These are phyloP conservation scores for Notolepis coatsorum DNA, from an alignment of 2,797 vertebrate species.

Conservation along the genomic window DNA sequence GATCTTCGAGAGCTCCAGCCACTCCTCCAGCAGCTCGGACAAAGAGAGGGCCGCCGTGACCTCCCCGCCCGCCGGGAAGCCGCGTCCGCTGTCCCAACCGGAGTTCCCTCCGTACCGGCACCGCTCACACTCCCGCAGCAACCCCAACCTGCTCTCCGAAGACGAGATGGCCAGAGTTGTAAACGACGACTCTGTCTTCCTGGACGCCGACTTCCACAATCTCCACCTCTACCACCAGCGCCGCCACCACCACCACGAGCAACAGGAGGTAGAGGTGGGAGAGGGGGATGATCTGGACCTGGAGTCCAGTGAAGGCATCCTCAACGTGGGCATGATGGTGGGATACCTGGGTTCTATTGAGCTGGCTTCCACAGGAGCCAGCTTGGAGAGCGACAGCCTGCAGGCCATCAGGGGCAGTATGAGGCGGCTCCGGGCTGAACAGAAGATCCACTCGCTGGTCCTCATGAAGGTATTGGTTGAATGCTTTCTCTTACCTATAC, in stretches of 20 bases:
- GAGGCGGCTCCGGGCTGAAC: conserved; percentile 95
- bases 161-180: conserved; percentile 86
- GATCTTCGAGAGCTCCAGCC: conserved; percentile 93
- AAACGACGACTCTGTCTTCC: conserved; percentile 87
- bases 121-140: conserved; percentile 59
- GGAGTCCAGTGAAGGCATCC: conserved; percentile 86
- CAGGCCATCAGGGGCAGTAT: conserved; percentile 98
- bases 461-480: conserved; percentile 90
- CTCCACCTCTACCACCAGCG: conserved; percentile 66
- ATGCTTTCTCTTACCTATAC: background rate
- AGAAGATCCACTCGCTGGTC: conserved; percentile 95
- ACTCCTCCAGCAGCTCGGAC: conserved; percentile 84
- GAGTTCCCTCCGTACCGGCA: conserved; percentile 75
- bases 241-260: conserved; percentile 53
- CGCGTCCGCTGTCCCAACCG: conserved; percentile 83
- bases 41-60: conserved; percentile 67
- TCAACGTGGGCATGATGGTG: conserved; percentile 97
- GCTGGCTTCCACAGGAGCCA: conserved; percentile 90
- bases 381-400: conserved; percentile 93
- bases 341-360: conserved; percentile 99
- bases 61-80: conserved; percentile 62
- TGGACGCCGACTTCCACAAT: conserved; percentile 71
- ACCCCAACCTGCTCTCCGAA: conserved; percentile 82
- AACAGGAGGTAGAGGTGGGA: conserved; percentile 63
- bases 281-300: conserved; percentile 80